Evolutionary conservation across 2,797 vertebrate species (phyloP).

Genomic region (Oreonectes daqikongensis): DNA sequence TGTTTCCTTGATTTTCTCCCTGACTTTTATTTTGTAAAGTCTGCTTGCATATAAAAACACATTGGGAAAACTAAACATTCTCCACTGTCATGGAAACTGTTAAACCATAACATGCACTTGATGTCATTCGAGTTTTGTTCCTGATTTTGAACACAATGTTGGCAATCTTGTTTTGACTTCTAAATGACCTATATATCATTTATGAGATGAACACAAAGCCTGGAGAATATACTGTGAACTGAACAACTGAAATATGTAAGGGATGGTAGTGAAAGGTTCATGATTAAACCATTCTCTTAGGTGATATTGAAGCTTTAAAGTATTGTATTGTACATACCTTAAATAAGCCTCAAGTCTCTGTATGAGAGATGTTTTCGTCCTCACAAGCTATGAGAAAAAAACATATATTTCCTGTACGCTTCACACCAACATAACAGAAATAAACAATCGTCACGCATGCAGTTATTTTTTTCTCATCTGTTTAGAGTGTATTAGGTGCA

Average conservation of each 20-base stretch:
- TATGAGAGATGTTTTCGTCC: conserved; percentile 84
- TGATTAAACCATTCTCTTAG: not conserved
- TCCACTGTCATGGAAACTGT: not conserved
- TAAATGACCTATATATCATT: no score
- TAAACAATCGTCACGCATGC: no score
- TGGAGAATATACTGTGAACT: no score
- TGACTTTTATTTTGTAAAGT: no score
- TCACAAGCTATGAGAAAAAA: conserved; percentile 80
- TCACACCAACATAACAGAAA: not conserved
- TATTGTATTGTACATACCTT: conserved; percentile 74
- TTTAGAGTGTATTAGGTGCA: not conserved
- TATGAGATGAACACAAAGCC: no score
- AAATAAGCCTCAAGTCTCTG: conserved; percentile 74
- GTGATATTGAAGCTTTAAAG: not conserved
- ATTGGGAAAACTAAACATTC: not conserved
- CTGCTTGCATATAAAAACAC: not conserved
- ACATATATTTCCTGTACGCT: not conserved
- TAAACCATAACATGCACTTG: not conserved
- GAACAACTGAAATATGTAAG: not conserved
- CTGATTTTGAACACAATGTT: not conserved
- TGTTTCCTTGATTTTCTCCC: no score
- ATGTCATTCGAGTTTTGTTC: not conserved
- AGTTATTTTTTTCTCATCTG: no score
- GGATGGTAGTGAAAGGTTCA: not conserved
- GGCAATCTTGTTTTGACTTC: not conserved